These are phyloP conservation scores for Zonotrichia albicollis DNA, from an alignment of 2,797 vertebrate genomes.

Conservation along the genomic window DNA sequence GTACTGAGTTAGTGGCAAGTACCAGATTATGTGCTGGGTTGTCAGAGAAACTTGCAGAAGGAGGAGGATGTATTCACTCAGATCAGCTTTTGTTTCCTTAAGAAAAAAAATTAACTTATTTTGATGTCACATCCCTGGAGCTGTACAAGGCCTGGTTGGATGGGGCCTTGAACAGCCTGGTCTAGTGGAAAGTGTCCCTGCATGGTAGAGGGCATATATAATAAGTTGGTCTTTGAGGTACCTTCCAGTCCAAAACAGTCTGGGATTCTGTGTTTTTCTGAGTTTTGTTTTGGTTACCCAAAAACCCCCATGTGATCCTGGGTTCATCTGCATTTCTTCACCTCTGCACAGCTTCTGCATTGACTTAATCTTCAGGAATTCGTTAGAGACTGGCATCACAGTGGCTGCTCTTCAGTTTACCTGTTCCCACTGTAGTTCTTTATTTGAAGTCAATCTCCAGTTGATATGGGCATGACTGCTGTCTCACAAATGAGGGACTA, in stretches of 20 bases:
- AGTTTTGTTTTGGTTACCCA: background rate
- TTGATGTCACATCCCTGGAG: background rate
- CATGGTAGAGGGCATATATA: accelerated
- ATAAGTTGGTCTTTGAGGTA: background rate
- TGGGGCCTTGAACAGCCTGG: background rate
- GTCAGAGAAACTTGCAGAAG: background rate
- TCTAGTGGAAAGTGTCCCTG: background rate
- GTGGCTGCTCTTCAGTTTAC: background rate
- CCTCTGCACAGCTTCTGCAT: background rate
- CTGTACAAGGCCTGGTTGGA: background rate
- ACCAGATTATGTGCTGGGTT: background rate
- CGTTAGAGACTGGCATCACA: background rate
- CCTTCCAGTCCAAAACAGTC: background rate
- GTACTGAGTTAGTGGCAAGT: background rate
- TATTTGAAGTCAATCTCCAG: background rate
- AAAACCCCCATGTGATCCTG: accelerated
- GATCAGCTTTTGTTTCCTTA: background rate
- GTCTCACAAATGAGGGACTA: background rate
- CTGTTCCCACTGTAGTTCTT: background rate
- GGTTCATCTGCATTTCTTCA: background rate
- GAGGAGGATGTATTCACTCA: background rate
- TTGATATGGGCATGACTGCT: accelerated
- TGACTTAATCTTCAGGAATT: background rate
- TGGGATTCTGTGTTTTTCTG: background rate
- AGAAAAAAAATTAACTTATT: background rate